These are phyloP conservation scores for Anseranas semipalmata DNA, from an alignment of 2,113 vertebrate genomes.

Conservation along the genomic window DNA sequence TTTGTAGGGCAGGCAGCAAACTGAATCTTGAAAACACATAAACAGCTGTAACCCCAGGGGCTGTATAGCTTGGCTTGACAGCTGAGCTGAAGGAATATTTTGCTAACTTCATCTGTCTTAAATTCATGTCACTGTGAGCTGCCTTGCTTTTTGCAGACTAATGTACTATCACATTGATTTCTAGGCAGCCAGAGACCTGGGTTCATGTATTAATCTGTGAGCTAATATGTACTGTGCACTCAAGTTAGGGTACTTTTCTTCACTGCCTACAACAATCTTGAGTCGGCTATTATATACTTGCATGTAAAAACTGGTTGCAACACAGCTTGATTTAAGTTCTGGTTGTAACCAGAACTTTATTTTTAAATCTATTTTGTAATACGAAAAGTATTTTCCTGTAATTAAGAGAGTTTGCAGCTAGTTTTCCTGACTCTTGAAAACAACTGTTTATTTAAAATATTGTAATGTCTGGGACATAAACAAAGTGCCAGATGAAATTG, in stretches of 20 bases:
- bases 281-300: neutral
- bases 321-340: neutral
- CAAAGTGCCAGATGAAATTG: neutral
- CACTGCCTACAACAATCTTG: neutral
- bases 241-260: neutral
- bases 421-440: neutral
- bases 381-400: neutral
- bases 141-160: neutral
- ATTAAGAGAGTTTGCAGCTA: neutral
- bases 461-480: neutral
- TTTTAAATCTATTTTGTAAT: neutral
- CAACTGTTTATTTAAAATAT: neutral
- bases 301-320: neutral
- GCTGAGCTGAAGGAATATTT: neutral
- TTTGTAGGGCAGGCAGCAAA: neutral
- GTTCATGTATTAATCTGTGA: neutral
- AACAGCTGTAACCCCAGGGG: neutral
- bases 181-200: neutral
- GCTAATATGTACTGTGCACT: neutral
- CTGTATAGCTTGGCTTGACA: neutral
- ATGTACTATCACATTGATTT: neutral
- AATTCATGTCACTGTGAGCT: neutral
- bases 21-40: neutral
- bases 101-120: neutral
- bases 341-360: neutral